These are phyloP conservation scores for Pseudorhiza aurosa DNA, from an alignment of 30 jellyfish, hydroid and myxozoan species.

Conservation along the genomic window DNA sequence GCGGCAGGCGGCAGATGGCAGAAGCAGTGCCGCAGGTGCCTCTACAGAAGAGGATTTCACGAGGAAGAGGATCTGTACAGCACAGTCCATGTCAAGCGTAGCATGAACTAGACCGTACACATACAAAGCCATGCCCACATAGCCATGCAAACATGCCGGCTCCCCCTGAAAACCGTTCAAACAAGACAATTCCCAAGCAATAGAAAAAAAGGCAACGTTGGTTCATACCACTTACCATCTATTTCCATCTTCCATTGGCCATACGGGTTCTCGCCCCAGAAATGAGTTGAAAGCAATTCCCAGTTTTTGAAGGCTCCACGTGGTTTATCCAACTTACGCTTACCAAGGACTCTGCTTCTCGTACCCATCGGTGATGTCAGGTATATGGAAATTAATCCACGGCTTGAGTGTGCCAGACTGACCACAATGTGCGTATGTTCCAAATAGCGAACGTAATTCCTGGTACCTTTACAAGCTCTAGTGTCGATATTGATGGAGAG, in stretches of 20 bases:
- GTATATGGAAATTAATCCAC: conserved; percentile 86
- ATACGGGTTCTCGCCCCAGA: conserved; percentile 94
- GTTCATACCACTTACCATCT: conserved; percentile 21
- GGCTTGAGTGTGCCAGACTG: conserved; percentile 70
- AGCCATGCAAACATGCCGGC: too few species aligned
- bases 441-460: conserved; percentile 63
- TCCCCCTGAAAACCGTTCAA: too few species aligned
- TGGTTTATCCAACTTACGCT: conserved; percentile 56
- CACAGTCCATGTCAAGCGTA: too few species aligned
- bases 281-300: conserved; percentile 89
- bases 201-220: not conserved
- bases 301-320: conserved; percentile 71
- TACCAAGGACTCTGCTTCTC: conserved; percentile 74
- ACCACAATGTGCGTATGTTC: conserved; percentile 89
- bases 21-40: too few species aligned
- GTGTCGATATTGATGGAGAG: conserved; percentile 58
- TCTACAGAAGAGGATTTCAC: too few species aligned
- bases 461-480: conserved; percentile 78
- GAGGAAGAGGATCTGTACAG: too few species aligned
- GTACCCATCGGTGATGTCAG: conserved; percentile 92
- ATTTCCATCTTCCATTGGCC: conserved; percentile 87
- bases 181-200: too few species aligned
- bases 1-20: too few species aligned
- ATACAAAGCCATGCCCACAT: too few species aligned
- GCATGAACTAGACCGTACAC: too few species aligned